Percentiles rank a stretch among this genome's conserved stretches.
Conservation (phyloP, 35 echinoderm and acorn worm genomes). For the Apostichopus californicus region DNA sequence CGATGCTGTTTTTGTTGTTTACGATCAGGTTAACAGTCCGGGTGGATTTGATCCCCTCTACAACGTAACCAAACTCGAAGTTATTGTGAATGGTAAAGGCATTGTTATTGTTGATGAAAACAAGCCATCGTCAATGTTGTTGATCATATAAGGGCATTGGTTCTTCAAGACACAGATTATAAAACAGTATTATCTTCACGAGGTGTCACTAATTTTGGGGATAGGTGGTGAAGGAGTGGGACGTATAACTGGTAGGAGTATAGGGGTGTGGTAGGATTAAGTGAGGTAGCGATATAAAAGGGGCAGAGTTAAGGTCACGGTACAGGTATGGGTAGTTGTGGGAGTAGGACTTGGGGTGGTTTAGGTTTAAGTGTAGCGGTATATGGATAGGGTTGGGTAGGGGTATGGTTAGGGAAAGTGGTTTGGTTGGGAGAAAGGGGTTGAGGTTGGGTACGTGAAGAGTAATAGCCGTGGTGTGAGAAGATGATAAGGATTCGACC, state of each 20-base stretch:
- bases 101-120: background rate
- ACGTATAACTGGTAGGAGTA: background rate
- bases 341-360: too few species aligned
- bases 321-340: too few species aligned
- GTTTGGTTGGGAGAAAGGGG: background rate
- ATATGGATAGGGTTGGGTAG: background rate
- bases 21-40: background rate
- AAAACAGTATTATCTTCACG: background rate
- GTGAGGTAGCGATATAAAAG: too few species aligned
- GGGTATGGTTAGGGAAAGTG: background rate
- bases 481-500: background rate
- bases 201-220: background rate
- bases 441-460: background rate
- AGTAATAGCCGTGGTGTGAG: background rate
- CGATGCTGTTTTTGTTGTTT: conserved; percentile 7
- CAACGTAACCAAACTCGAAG: conserved; percentile 11
- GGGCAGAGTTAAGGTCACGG: too few species aligned
- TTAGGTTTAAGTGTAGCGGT: too few species aligned
- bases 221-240: background rate
- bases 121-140: too few species aligned
- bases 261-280: too few species aligned
- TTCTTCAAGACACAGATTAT: background rate
- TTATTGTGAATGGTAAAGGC: background rate
- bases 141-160: background rate
- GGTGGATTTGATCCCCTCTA: background rate